Evolutionary conservation across 2,888 invertebrate species (phyloP), one percentile per base, ranked within the genome.

Genomic region (Onthophagus sagittarius): DNA sequence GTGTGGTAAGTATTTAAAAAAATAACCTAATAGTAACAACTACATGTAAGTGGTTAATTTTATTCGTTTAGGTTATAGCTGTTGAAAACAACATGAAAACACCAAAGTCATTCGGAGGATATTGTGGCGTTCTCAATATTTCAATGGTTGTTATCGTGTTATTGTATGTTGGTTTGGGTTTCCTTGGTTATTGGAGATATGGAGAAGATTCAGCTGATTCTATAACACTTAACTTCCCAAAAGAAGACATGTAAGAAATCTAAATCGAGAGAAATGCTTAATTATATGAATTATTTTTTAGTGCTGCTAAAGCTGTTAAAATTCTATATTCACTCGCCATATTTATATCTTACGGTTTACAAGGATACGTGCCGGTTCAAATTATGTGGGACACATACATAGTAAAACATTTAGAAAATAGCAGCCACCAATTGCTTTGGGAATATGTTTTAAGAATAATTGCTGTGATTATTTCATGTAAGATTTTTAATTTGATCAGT

Each of bases 1-100:
- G 94, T 71, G 94, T 94, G 85, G 94, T 95, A 84, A 89, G 92
- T 88, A 77, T 73, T 33, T 53, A 4, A 53, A 53, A 33, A 5
- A 33, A 33, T 33, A 33, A 33, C 33, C 33, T 63, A 67, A 67
- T 23, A 14, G 7, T 63, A 63, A 23, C 3, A 3, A 23, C 2
- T 23, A 23, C 23, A 15, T 14, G 15, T 15, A 15, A 15, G 1
- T 69, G 33, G n/a, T 69, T 33, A 23, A 23, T 23, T 23, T 23
- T 2, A 23, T 33, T 69, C 2, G 65, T 75, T 64, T 70, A 97
- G 97, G 93, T 97, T 63, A 90, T 97, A 70, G 95, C 97, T 1
- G 83, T 97, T 76, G 96, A 97, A 85, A 96, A 95, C 84, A 94
- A 94, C 81, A 96, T 97, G 96, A 90, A 91, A 81, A 92, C 91